A percentile compares a stretch with the other conserved stretches of the same genome.
Evolutionary conservation across 2,888 invertebrate species (phyloP).

Genomic region (Girardia tigrina): DNA sequence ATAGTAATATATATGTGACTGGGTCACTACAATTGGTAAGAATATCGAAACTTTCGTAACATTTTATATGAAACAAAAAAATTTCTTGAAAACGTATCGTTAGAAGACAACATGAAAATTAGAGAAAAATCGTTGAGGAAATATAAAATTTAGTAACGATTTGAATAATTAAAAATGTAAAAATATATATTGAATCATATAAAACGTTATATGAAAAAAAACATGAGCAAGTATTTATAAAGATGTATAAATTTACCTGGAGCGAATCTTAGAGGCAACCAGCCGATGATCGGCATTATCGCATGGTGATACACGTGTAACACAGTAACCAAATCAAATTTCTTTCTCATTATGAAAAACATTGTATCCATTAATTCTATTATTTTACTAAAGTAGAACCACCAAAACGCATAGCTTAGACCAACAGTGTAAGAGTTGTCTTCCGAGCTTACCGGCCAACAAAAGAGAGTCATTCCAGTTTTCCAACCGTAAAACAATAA

Average conservation of each 20-base stretch:
- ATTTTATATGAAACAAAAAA: too few species aligned
- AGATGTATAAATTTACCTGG: background rate
- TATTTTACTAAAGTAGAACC: background rate
- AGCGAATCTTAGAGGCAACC: background rate
- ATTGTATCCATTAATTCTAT: background rate
- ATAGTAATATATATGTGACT: too few species aligned
- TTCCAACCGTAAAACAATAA: background rate
- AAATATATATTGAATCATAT: too few species aligned
- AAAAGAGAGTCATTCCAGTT: background rate
- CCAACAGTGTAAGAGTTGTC: background rate
- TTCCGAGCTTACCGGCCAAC: background rate
- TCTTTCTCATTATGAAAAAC: background rate
- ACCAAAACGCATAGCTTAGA: background rate
- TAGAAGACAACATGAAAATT: too few species aligned
- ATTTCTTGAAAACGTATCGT: too few species aligned
- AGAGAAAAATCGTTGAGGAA: too few species aligned
- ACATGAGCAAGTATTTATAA: too few species aligned
- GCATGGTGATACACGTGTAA: background rate
- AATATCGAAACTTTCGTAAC: too few species aligned
- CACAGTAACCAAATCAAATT: conserved; percentile 4
- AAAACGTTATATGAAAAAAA: too few species aligned
- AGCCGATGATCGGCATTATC: background rate
- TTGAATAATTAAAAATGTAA: too few species aligned
- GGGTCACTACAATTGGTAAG: too few species aligned
- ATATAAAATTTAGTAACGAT: too few species aligned